phyloP scores from a whole-genome alignment of 2,888 invertebrate species.

The Epirrhoe tristata region DNA sequence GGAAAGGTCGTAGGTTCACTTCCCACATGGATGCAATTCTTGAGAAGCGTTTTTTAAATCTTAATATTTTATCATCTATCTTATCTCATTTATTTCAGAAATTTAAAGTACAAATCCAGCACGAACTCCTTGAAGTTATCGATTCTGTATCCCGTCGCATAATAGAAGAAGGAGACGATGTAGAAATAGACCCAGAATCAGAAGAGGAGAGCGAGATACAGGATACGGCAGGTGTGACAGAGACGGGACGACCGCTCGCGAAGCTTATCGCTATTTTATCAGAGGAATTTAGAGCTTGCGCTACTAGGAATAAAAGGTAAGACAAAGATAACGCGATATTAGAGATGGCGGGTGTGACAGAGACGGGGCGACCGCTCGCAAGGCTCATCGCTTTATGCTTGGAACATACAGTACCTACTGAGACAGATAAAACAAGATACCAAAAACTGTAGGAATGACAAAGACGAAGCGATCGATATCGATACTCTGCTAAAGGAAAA shows the following conservation, averaged over 20 bases:
- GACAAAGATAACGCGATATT: neutral
- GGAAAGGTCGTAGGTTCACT: too few species aligned
- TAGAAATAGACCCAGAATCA: conserved; percentile 63
- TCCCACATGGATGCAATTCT: too few species aligned
- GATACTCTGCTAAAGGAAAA: too few species aligned
- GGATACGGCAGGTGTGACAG: conserved; percentile 60
- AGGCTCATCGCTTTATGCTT: too few species aligned
- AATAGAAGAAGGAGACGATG: conserved; percentile 83
- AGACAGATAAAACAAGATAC: neutral
- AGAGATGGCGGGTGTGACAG: neutral
- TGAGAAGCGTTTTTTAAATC: too few species aligned
- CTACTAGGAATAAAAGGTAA: conserved; percentile 72
- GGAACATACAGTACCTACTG: neutral
- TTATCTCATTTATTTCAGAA: conserved; percentile 82
- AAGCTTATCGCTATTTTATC: conserved; percentile 64
- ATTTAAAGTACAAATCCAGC: conserved; percentile 93
- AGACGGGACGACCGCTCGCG: conserved; percentile 71
- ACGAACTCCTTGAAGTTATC: conserved; percentile 92
- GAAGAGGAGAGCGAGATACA: conserved; percentile 64
- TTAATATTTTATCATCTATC: too few species aligned
- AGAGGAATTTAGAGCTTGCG: conserved; percentile 74
- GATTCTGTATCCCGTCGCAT: conserved; percentile 92
- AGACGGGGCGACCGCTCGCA: too few species aligned
- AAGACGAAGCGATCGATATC: neutral
- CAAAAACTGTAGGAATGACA: neutral